Percentiles rank a stretch among this genome's conserved stretches.
Conservation (phyloP, 2,113 vertebrate genomes). For the Pterocles orientalis region DNA sequence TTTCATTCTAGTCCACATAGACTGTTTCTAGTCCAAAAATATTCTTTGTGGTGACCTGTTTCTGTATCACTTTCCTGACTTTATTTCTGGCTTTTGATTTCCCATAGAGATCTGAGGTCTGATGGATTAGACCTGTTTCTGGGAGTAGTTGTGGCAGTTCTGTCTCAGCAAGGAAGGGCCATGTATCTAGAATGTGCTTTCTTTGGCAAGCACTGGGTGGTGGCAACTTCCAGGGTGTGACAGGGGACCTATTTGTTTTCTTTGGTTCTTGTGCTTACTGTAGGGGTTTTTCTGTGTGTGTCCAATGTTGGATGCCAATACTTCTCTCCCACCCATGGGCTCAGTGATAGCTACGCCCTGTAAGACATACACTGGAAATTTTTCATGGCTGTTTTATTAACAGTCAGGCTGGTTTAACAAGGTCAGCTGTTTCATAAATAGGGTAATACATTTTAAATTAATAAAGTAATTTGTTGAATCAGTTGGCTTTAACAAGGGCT, state of each 20-base stretch:
- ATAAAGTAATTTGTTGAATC: not conserved
- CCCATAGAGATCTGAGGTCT: conserved; percentile 20
- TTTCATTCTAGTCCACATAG: not conserved
- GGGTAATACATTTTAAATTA: conserved; percentile 4
- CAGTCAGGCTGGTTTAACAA: not conserved
- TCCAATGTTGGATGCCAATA: not conserved
- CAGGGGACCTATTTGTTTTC: conserved; percentile 20
- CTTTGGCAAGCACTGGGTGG: not conserved
- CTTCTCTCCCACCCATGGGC: not conserved
- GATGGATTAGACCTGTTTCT: conserved; percentile 32
- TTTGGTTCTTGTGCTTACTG: not conserved
- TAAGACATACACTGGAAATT: not conserved
- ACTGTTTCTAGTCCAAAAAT: conserved; percentile 9
- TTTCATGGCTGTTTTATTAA: not conserved
- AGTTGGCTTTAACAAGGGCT: not conserved
- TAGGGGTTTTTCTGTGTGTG: not conserved
- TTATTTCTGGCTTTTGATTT: conserved; percentile 44
- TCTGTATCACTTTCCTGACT: conserved; percentile 18
- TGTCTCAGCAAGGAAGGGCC: conserved; percentile 10
- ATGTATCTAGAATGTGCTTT: conserved; percentile 7
- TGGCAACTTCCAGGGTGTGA: conserved; percentile 44
- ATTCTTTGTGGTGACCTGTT: conserved; percentile 9
- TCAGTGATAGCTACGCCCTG: not conserved
- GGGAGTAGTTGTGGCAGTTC: conserved; percentile 27
- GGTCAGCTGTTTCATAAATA: not conserved